Conservation (phyloP, 2,797 vertebrate genomes). For the Lophotriccus pileatus region DNA sequence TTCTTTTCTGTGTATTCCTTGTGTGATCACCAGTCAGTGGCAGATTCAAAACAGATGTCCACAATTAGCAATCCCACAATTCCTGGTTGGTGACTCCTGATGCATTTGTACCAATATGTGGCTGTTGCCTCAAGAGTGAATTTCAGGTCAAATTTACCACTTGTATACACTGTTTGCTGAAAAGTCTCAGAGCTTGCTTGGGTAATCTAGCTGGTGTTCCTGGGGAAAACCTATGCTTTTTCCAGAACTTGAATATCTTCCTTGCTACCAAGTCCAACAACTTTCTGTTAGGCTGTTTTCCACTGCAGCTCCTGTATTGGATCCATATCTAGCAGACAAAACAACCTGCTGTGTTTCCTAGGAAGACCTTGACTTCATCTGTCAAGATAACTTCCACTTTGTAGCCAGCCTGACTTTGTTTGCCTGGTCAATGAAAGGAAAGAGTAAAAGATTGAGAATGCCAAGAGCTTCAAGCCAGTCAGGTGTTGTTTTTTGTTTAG, state of each 20-base stretch:
- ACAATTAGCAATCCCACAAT: neutral
- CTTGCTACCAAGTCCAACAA: neutral
- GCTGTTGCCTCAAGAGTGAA: neutral
- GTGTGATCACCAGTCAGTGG: neutral
- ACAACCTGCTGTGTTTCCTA: neutral
- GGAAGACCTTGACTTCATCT: constrained; percentile 1
- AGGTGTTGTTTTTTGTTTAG: neutral
- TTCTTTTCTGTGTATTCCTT: neutral
- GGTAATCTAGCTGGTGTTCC: neutral
- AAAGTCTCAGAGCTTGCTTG: neutral
- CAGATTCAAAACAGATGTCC: neutral
- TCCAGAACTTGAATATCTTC: neutral
- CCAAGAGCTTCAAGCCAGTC: neutral
- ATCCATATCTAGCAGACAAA: neutral
- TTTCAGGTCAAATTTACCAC: neutral
- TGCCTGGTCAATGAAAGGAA: neutral
- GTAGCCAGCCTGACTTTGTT: neutral
- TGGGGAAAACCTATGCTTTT: neutral
- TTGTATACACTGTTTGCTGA: neutral
- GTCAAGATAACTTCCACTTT: neutral
- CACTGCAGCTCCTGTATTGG: neutral
- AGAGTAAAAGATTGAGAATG: neutral
- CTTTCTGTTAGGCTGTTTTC: neutral
- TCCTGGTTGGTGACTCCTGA: neutral
- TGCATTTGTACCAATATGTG: neutral